These are phyloP conservation scores for Caenorhabditis imperialis DNA, from an alignment of 2,888 invertebrate genomes.

Conservation along the genomic window DNA sequence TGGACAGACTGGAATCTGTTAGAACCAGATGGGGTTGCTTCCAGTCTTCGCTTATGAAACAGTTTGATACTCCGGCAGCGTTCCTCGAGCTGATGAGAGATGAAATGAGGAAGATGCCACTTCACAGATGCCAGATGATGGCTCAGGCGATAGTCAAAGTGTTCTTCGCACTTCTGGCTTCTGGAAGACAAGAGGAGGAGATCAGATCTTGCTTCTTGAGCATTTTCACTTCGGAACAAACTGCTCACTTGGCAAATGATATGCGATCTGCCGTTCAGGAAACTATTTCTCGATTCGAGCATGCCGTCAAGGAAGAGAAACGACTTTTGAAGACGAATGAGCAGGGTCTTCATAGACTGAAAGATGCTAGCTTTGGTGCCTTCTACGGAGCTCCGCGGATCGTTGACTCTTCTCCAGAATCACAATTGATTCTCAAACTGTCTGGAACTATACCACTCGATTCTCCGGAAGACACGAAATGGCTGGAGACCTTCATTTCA, in stretches of 20 bases:
- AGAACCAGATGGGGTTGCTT: conserved; percentile 38
- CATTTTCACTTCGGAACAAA: conserved; percentile 48
- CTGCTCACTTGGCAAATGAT: conserved; percentile 40
- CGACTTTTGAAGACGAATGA: neutral
- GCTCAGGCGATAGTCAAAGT: conserved; percentile 34
- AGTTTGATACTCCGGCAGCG: conserved; percentile 16
- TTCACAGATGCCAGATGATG: conserved; percentile 29
- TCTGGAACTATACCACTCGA: neutral
- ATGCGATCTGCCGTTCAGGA: conserved; percentile 50
- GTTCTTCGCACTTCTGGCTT: conserved; percentile 25
- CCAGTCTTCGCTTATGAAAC: conserved; percentile 14
- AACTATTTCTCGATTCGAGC: conserved; percentile 22
- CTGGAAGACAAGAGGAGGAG: conserved; percentile 19
- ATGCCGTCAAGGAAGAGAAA: conserved; percentile 18
- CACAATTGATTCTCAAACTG: conserved; percentile 1
- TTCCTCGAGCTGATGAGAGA: conserved; percentile 38
- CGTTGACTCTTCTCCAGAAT: neutral
- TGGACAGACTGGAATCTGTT: conserved; percentile 26
- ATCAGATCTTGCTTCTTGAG: conserved; percentile 37
- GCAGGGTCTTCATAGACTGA: neutral
- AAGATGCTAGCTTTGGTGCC: conserved; percentile 2
- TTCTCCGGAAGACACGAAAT: neutral
- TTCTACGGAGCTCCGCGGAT: conserved; percentile 28
- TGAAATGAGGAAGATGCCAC: conserved; percentile 43
- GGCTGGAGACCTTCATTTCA: conserved; percentile 19